Conservation (phyloP, 2,888 invertebrate genomes). For the Dioctria rufipes region DNA sequence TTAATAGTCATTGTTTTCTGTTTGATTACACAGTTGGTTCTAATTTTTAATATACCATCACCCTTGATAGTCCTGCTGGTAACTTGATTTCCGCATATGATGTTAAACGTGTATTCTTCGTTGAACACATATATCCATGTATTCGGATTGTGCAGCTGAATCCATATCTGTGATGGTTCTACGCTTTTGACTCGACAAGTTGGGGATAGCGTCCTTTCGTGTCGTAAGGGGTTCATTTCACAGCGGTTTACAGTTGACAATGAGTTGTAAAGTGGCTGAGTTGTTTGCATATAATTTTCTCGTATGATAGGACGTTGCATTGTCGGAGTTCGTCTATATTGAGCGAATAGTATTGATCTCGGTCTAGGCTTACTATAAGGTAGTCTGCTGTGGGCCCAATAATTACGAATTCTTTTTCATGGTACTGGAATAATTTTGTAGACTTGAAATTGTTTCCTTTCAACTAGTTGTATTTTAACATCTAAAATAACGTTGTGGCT, state of each 20-base stretch:
- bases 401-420: neutral
- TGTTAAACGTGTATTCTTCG: conserved; percentile 1
- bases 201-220: neutral
- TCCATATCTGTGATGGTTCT: neutral
- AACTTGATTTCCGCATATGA: neutral
- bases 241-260: neutral
- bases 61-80: neutral
- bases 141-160: neutral
- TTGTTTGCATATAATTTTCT: neutral
- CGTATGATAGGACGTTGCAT: neutral
- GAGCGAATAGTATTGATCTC: neutral
- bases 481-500: too few relatives aligned
- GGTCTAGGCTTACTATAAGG: neutral
- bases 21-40: neutral
- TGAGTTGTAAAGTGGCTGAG: neutral
- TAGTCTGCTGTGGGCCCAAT: neutral
- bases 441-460: too few relatives aligned
- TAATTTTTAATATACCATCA: neutral
- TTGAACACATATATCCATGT: neutral
- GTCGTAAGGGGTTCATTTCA: neutral
- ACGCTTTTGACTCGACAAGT: neutral
- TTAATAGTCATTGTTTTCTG: conserved; percentile 14
- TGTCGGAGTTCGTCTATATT: neutral
- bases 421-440: too few relatives aligned
- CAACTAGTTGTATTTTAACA: too few relatives aligned